These are phyloP conservation scores for Eilema sororculum DNA, from an alignment of 2,888 invertebrate species.

Conservation along the genomic window DNA sequence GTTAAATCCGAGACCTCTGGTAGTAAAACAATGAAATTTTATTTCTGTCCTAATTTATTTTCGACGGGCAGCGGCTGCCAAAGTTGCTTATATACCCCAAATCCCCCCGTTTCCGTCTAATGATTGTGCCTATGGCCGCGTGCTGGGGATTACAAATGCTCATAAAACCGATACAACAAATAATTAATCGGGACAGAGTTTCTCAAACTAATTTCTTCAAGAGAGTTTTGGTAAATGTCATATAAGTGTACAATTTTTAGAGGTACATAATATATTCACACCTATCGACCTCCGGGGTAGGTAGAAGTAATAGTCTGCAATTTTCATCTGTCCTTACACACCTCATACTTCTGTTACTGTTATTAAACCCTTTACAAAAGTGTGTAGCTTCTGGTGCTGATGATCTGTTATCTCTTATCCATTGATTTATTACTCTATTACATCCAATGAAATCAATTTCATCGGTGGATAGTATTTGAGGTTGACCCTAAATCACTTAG, in stretches of 20 bases:
- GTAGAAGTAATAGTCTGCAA: neutral
- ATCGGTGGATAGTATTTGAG: neutral
- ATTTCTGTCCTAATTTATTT: constrained; percentile 30
- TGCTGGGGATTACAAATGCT: constrained; percentile 46
- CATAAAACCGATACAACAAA: constrained; percentile 57
- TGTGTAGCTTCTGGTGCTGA: neutral
- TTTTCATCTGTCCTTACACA: neutral
- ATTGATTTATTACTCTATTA: neutral
- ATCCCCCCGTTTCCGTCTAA: constrained; percentile 42
- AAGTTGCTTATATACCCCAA: constrained; percentile 41
- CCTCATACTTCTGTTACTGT: neutral
- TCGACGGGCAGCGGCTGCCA: constrained; percentile 32
- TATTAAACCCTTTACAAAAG: too few relatives aligned
- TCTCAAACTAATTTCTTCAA: constrained; percentile 37
- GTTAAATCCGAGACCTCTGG: constrained; percentile 13
- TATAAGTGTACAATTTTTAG: neutral
- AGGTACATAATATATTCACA: too few relatives aligned
- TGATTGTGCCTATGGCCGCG: constrained; percentile 42
- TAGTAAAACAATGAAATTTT: constrained; percentile 35
- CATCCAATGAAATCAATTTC: neutral
- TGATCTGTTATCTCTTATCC: too few relatives aligned
- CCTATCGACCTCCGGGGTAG: too few relatives aligned
- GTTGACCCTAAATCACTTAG: neutral
- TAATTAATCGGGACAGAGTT: constrained; percentile 46
- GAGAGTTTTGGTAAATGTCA: neutral